These are phyloP conservation scores for Streptopelia turtur DNA, from an alignment of 2,797 vertebrate genomes.

Conservation along the genomic window DNA sequence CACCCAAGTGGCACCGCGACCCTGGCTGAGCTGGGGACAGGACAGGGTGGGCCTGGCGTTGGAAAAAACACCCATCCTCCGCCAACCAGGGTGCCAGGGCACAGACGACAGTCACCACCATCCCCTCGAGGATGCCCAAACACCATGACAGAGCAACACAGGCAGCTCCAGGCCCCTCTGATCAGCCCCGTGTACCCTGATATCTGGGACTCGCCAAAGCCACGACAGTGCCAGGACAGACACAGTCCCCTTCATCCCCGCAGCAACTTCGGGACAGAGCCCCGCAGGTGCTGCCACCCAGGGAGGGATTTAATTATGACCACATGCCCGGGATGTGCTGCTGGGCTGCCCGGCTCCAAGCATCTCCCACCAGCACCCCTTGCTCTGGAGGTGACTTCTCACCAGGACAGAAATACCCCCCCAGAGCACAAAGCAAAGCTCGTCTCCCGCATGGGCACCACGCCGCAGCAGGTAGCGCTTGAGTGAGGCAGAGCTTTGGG, in stretches of 20 bases:
- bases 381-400: background rate
- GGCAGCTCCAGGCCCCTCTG: background rate
- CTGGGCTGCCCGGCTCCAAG: background rate
- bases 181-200: fast-evolving
- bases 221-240: background rate
- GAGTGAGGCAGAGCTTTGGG: fast-evolving
- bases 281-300: background rate
- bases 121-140: too few species aligned
- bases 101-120: background rate
- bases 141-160: background rate
- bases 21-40: background rate
- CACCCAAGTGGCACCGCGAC: background rate
- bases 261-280: background rate
- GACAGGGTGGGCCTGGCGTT: background rate
- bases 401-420: background rate
- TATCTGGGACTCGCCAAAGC: fast-evolving
- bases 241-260: background rate
- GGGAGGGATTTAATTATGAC: background rate
- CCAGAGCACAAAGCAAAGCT: background rate
- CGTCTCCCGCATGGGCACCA: background rate
- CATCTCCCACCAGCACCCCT: background rate
- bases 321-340: fast-evolving
- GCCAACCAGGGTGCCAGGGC: background rate
- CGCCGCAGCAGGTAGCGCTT: fast-evolving
- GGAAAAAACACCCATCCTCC: background rate